Conservation (phyloP, 2,113 vertebrate species). For the Leucosticte australis region DNA sequence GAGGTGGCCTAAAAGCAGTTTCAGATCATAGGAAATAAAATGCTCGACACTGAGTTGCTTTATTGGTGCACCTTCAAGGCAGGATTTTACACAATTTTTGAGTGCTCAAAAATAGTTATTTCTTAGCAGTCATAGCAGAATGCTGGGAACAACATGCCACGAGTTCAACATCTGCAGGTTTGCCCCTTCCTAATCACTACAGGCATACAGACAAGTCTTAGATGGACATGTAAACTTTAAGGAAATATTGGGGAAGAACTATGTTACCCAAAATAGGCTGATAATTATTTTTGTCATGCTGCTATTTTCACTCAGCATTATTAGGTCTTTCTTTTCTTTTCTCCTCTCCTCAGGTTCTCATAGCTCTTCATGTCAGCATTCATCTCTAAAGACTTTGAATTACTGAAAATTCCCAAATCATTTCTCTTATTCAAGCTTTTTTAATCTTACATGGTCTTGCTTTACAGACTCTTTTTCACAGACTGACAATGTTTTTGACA, state of each 20-base stretch:
- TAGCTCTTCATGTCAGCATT: background rate
- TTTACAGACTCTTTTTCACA: background rate
- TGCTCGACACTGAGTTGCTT: background rate
- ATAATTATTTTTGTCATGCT: background rate
- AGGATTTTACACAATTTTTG: background rate
- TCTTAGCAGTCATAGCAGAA: background rate
- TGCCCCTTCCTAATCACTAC: background rate
- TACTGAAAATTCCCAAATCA: background rate
- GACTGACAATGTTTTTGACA: background rate
- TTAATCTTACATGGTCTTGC: background rate
- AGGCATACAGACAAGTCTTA: background rate
- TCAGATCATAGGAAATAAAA: background rate
- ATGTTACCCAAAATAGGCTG: background rate
- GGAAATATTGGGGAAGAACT: background rate
- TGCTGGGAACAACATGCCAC: background rate
- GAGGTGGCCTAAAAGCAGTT: constrained; percentile 8
- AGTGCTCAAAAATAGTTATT: background rate
- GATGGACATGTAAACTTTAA: background rate
- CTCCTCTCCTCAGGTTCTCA: background rate
- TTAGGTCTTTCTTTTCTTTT: background rate
- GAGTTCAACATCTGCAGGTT: fast-evolving
- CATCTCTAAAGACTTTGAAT: background rate
- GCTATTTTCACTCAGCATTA: background rate
- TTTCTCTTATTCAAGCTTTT: background rate
- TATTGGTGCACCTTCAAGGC: background rate